These are phyloP conservation scores for Nephotettix cincticeps DNA, from an alignment of 1,140 invertebrate species.

Conservation along the genomic window DNA sequence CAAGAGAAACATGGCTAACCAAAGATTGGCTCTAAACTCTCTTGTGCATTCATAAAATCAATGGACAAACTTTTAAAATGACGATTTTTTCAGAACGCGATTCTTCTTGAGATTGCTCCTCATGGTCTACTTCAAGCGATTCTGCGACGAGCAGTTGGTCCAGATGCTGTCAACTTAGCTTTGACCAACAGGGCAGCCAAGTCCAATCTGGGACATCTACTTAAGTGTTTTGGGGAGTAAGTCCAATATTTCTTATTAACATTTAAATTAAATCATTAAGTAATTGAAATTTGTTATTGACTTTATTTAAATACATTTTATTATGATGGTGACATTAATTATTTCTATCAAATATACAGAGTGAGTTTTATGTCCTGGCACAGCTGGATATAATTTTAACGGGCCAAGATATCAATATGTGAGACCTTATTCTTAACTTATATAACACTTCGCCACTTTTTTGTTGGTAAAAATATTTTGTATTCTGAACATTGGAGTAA, in stretches of 20 bases:
- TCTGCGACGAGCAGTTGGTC: conserved; percentile 57
- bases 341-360: too few species aligned
- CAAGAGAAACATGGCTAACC: too few species aligned
- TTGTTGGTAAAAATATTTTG: too few species aligned
- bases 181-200: conserved; percentile 73
- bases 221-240: conserved; percentile 70
- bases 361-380: too few species aligned
- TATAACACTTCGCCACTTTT: too few species aligned
- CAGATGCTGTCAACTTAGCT: conserved; percentile 66
- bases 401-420: too few species aligned
- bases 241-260: conserved; percentile 31
- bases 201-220: conserved; percentile 70
- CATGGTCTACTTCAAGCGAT: conserved; percentile 73
- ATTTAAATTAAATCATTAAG: background rate
- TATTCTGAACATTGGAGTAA: too few species aligned
- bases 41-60: too few species aligned
- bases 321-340: background rate
- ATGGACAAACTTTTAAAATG: too few species aligned
- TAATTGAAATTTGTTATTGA: background rate
- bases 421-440: too few species aligned
- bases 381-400: too few species aligned
- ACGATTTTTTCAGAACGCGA: conserved; percentile 34
- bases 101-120: conserved; percentile 70
- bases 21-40: too few species aligned
- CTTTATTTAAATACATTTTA: background rate